Conservation (phyloP, 2,888 invertebrate genomes). For the Acleris sparsana region DNA sequence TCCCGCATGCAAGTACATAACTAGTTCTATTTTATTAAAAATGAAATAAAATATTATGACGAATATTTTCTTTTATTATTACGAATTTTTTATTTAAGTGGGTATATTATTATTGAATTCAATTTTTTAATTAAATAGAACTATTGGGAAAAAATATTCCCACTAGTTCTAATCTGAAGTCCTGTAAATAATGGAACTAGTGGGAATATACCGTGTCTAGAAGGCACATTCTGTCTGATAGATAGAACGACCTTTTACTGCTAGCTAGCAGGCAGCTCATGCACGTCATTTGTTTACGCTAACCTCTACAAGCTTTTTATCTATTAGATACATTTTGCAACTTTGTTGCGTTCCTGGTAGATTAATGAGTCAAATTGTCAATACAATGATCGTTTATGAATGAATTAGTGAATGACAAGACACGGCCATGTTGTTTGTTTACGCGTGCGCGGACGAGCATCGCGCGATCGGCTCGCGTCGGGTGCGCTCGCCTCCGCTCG, state of each 20-base stretch:
- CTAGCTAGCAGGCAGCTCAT: constrained; percentile 7
- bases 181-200: too few species aligned
- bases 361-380: constrained; percentile 69
- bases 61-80: too few species aligned
- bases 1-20: too few species aligned
- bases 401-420: constrained; percentile 81
- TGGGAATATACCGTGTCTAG: too few species aligned
- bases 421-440: constrained; percentile 80
- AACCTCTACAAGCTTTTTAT: constrained; percentile 20
- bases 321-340: constrained; percentile 22
- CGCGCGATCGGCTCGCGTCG: constrained; percentile 67
- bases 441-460: constrained; percentile 67
- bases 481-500: constrained; percentile 65
- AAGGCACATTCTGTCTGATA: constrained; percentile 11
- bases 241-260: constrained; percentile 13
- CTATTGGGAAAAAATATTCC: too few species aligned
- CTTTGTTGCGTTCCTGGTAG: constrained; percentile 45
- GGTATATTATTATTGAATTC: too few species aligned
- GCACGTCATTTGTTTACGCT: constrained; percentile 21
- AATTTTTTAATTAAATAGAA: too few species aligned
- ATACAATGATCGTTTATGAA: constrained; percentile 77
- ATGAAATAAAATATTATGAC: too few species aligned
- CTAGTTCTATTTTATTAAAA: too few species aligned
- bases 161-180: too few species aligned
- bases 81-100: too few species aligned